A percentile compares a stretch with the other conserved stretches of the same genome.
Evolutionary conservation across 2,888 invertebrate species (phyloP).

Genomic region (Watsonalla cultraria): DNA sequence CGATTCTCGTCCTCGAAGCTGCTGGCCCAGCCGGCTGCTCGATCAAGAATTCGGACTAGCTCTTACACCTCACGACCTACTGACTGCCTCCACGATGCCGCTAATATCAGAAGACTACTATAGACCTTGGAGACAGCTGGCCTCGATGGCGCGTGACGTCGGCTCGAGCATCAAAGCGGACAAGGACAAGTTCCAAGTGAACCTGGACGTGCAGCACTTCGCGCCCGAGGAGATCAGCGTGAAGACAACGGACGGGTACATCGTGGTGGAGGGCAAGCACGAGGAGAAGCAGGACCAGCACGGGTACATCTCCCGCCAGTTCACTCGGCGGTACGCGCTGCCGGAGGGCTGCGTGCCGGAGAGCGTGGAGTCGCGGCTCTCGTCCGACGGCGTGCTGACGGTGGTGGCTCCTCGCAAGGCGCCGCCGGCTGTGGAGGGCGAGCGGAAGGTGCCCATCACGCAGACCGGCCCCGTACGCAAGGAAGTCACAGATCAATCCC

Average conservation of each 20-base stretch:
- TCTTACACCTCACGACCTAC: constrained; percentile 54
- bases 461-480: constrained; percentile 52
- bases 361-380: constrained; percentile 82
- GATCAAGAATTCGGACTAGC: constrained; percentile 63
- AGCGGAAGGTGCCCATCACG: constrained; percentile 40
- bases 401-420: constrained; percentile 78
- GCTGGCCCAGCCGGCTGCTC: constrained; percentile 38
- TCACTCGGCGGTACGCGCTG: constrained; percentile 83
- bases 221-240: constrained; percentile 85
- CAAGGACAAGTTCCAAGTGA: constrained; percentile 81
- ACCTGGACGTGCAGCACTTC: constrained; percentile 86
- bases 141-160: constrained; percentile 58
- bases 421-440: constrained; percentile 35
- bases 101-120: constrained; percentile 40
- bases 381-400: constrained; percentile 85
- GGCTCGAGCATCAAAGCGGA: constrained; percentile 72
- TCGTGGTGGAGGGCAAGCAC: constrained; percentile 87
- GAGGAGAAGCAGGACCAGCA: constrained; percentile 86
- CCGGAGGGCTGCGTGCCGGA: constrained; percentile 84
- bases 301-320: constrained; percentile 84
- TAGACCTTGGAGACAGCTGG: constrained; percentile 56
- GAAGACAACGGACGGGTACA: constrained; percentile 82
- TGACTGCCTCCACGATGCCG: constrained; percentile 39
- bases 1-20: constrained; percentile 17
- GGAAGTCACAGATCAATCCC: constrained; percentile 37